Evolutionary conservation across 2,113 vertebrate species (phyloP), one percentile per base, ranked within the genome.

Genomic region (Aspiorhynchus laticeps): DNA sequence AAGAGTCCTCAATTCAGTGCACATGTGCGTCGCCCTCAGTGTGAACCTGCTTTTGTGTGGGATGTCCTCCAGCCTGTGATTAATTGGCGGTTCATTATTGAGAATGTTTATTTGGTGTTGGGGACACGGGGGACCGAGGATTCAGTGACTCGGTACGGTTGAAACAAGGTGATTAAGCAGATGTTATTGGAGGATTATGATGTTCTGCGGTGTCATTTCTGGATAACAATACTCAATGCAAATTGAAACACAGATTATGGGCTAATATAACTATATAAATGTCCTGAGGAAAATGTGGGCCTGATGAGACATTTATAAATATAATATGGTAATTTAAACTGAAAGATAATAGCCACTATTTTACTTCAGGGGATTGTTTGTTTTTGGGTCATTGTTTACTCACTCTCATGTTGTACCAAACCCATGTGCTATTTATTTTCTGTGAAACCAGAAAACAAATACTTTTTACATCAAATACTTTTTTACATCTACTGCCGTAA

Each of bases 81-180:
- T 83, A 88, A 86, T 78, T 86, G 73, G 85, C 26, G 53, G 61
- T 81, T 86, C 78, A 86, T 82, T 82, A 59, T 82, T 59, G 67
- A 81, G 79, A 74, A 59, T 86, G 67, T 80, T 86, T 86, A 81
- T 76, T 78, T 81, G 26, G 74, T 84, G 28, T 67, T 48, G 78
- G 51, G 71, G 77, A 69, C 71, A 59, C 43, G 10, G 71, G 71
- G 65, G 79, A 82, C 65, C 2, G 48, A 33, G 85, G 33, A 86
- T 82, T 48, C n/a, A 43, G 36, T 77, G 51, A 38, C 26, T 41
- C 31, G 84, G 14, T 46, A 59, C 59, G 69, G 61, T 56, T 61
- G 71, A 71, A 78, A 41, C 53, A n/a, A 83, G 21, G 53, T 69
- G 80, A 59, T 80, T 85, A 73, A 74, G 61, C 67, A 76, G 7